Conservation (phyloP, 2,113 vertebrate genomes). For the Mustelus asterias region DNA sequence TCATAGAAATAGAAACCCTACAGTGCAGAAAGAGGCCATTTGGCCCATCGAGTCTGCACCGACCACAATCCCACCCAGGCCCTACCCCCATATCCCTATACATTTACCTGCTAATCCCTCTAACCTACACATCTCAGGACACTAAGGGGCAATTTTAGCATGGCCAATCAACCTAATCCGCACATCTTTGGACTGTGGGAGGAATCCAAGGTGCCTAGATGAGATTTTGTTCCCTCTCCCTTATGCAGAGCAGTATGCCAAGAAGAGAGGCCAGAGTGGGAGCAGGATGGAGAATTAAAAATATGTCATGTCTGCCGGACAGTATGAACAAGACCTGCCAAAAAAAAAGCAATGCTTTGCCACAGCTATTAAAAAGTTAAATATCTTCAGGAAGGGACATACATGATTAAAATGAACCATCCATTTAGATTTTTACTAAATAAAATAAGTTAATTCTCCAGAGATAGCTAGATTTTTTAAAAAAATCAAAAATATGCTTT, state of each 20-base stretch:
- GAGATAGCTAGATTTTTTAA: not conserved
- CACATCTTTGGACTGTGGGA: too few relatives aligned
- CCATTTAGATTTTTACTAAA: not conserved
- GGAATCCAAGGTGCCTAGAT: not conserved
- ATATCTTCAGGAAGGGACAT: not conserved
- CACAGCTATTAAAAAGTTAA: not conserved
- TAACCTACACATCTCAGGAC: too few relatives aligned
- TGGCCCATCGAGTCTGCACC: too few relatives aligned
- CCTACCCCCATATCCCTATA: too few relatives aligned
- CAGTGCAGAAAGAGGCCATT: too few relatives aligned
- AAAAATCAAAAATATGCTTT: not conserved
- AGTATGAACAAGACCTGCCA: not conserved
- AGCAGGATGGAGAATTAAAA: not conserved
- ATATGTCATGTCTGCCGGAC: not conserved
- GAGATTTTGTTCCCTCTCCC: not conserved
- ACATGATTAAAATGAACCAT: not conserved
- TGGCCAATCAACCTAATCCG: too few relatives aligned
- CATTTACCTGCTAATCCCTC: too few relatives aligned
- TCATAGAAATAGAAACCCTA: too few relatives aligned
- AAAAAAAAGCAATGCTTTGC: not conserved
- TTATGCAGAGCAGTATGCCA: not conserved
- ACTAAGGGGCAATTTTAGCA: too few relatives aligned
- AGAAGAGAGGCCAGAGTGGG: not conserved
- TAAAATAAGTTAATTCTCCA: not conserved
- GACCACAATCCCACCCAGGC: too few relatives aligned